Percentiles rank a stretch among this genome's conserved stretches.
Evolutionary conservation across 2,888 invertebrate genomes (phyloP).

Genomic region (Agelastica alni): DNA sequence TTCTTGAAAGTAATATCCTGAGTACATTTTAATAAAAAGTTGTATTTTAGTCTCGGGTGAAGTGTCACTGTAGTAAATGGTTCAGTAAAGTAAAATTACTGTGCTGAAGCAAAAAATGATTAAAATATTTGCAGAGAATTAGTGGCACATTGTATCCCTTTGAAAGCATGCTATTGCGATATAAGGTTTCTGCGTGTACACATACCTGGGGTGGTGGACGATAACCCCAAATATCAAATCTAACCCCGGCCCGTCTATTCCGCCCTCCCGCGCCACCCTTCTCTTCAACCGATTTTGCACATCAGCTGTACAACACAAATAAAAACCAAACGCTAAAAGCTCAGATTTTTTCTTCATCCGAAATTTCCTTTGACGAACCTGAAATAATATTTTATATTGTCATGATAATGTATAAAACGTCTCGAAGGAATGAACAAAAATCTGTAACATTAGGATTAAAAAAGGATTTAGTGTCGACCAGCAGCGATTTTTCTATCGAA

Average conservation of each 20-base stretch:
- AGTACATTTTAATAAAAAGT: too few relatives aligned
- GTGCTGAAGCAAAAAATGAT: too few relatives aligned
- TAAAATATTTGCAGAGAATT: too few relatives aligned
- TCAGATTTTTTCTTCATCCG: constrained; percentile 31
- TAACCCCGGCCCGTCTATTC: constrained; percentile 43
- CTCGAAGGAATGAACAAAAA: constrained; percentile 43
- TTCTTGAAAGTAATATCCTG: too few relatives aligned
- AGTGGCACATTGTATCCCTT: constrained; percentile 47
- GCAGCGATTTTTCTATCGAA: constrained; percentile 11
- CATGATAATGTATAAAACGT: constrained; percentile 44
- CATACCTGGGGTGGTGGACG: constrained; percentile 45
- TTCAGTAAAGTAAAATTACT: too few relatives aligned
- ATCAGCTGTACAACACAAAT: constrained; percentile 53
- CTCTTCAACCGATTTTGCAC: constrained; percentile 46
- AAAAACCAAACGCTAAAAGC: constrained; percentile 37
- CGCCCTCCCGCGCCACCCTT: constrained; percentile 37
- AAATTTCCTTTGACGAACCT: constrained; percentile 42
- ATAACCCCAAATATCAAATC: constrained; percentile 47
- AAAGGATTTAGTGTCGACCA: constrained; percentile 30
- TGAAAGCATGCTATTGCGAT: constrained; percentile 51
- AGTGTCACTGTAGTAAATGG: too few relatives aligned
- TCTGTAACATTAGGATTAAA: constrained; percentile 47
- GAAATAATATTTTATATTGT: constrained; percentile 53
- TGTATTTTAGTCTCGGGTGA: too few relatives aligned
- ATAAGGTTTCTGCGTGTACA: constrained; percentile 43